Evolutionary conservation across 1,140 invertebrate genomes (phyloP), one percentile per base, ranked within the genome.

Genomic region (Watersipora subatra): DNA sequence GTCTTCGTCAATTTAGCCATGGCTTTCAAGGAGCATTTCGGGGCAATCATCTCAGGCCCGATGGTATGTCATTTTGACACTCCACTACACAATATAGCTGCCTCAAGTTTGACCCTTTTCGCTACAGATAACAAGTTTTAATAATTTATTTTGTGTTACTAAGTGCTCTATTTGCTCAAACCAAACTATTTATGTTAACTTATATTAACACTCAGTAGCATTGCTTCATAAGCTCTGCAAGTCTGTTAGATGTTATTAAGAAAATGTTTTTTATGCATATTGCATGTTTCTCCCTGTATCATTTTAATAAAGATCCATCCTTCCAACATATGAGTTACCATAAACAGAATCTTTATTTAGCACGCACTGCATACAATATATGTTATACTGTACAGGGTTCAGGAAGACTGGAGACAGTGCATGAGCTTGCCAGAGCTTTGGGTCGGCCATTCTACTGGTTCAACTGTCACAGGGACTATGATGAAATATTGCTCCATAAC

Each of bases 371-470:
- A 46, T 7, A 46, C 7, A 12, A 46, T n/a, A 46, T 46, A n/a
- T 46, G n/a, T 12, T 46, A 46, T 46, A 46, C 34, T 46, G n/a
- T 46, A 28, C 68, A 77, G 76, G 76, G 75, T 28, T 69, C 70
- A 58, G 71, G 68, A 56, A 74, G 75, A 66, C 71, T 68, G 70
- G 68, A 72, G 28, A 66, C 66, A 1, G 71, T 77, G 12, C 65
- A 71, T 62, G 75, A 78, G 63, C 61, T 79, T 0, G 72, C 70
- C 62, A 65, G 71, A 28, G 70, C 71, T 56, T 67, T 78, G 12
- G 77, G 76, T 1, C 69, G 75, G 34, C 71, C 76, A 15, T 64
- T 77, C 30, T 78, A 76, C 67, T 70, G 71, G 34, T 77, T 78
- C 70, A 75, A 75, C 70, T 78, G 78, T 67, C 73, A 73, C 46